Evolutionary conservation across 2,888 invertebrate genomes (phyloP), one percentile per base, ranked within the genome.

Genomic region (Phymatocera aterrima): DNA sequence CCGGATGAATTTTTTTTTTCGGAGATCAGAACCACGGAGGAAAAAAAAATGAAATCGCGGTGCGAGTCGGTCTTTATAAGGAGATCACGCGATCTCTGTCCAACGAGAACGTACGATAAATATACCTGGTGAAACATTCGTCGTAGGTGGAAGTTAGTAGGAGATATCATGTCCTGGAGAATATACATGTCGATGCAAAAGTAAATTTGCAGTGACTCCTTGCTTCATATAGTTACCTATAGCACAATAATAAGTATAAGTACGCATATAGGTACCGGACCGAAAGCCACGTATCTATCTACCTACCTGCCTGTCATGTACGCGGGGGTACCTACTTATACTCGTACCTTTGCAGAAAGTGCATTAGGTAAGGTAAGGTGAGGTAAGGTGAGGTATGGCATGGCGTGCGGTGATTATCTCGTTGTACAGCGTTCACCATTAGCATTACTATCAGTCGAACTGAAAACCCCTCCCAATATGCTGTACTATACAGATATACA

Each of bases 291-390:
- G 21, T 51, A 18, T 3, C 8, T 10, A 12, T 1, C 6, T 51
- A 21, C 24, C 51, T 51, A 18, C 10, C 8, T 10, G 40, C 1
- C 6, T 6, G 40, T 21, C 2, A 28, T 12, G 4, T 12, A 10
- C 28, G 21, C 28, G 15, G 12, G 28, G 3, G 3, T 24, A 28
- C 28, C 0, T n/a, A 43, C 43, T 2, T 10, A 10, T 34, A 37
- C 61, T 64, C 18, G 37, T 18, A 64, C 61, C 37, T 37, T 24
- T 12, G n/a, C 72, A 34, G 72, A 72, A 72, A 72, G 72, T 72
- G 72, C 72, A 72, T 72, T 72, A 72, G 72, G 72, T 72, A 72
- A 72, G 72, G 48, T n/a, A n/a, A n/a, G n/a, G n/a, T n/a, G n/a
- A n/a, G n/a, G n/a, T n/a, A n/a, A n/a, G n/a, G n/a, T n/a, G n/a